phyloP scores from a whole-genome alignment of 2,888 invertebrate species.

The Agrotis clavis region DNA sequence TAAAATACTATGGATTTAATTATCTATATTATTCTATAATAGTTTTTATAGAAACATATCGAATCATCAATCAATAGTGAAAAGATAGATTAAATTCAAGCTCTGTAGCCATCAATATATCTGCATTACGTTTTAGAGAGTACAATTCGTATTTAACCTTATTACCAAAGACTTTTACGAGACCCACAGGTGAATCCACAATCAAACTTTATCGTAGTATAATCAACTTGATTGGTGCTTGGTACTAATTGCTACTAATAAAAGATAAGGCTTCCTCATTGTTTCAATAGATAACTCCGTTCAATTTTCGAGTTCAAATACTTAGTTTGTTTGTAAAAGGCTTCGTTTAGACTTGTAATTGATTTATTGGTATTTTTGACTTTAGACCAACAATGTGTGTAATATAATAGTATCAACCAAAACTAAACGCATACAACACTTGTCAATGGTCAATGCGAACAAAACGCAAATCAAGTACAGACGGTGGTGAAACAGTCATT shows the following conservation, averaged over 20 bases:
- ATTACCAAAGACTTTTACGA: slow-evolving; percentile 34
- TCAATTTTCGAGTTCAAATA: slow-evolving; percentile 4
- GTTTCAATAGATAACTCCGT: slow-evolving; percentile 9
- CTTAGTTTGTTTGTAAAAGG: not conserved
- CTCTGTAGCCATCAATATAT: not conserved
- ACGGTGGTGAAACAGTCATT: no score
- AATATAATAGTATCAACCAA: no score
- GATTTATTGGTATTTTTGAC: slow-evolving; percentile 1
- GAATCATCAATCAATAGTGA: no score
- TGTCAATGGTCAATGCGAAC: no score
- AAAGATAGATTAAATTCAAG: not conserved
- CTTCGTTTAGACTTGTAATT: slow-evolving; percentile 1
- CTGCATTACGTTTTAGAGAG: not conserved
- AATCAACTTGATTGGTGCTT: slow-evolving; percentile 46
- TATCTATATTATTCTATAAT: no score
- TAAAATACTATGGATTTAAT: no score
- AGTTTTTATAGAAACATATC: no score
- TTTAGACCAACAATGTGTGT: no score
- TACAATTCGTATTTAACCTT: not conserved
- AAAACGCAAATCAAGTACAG: no score
- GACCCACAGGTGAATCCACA: slow-evolving; percentile 38
- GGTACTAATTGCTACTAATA: slow-evolving; percentile 30
- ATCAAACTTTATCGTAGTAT: slow-evolving; percentile 42
- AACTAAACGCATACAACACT: no score
- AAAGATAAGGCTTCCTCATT: slow-evolving; percentile 43